Percentiles rank a stretch among this genome's conserved stretches.
Evolutionary conservation across 2,113 vertebrate species (phyloP).

Genomic region (Rhombomys opimus): DNA sequence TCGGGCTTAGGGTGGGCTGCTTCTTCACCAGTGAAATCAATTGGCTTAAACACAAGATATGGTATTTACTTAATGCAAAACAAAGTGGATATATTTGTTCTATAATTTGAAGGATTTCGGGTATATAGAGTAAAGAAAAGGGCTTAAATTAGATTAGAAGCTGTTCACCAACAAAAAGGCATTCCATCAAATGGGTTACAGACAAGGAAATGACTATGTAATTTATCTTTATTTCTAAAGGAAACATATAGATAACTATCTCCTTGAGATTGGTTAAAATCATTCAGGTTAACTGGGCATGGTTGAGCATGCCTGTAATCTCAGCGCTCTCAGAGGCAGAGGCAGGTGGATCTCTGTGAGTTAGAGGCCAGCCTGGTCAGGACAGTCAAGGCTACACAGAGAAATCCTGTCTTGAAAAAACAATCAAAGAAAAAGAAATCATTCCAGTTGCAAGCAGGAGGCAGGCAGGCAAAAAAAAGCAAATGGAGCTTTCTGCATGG

Average conservation of each 20-base stretch:
- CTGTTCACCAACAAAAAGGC: neutral
- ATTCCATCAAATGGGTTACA: neutral
- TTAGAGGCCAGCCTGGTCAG: too few relatives aligned
- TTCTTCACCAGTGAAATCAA: neutral
- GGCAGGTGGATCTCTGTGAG: too few relatives aligned
- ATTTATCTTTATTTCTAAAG: neutral
- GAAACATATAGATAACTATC: neutral
- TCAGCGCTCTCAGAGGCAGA: too few relatives aligned
- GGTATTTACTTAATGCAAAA: neutral
- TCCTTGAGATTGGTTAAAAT: neutral
- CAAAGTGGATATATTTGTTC: neutral
- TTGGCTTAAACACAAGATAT: neutral
- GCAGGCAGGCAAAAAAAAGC: neutral
- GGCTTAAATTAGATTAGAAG: neutral
- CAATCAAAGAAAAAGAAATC: too few relatives aligned
- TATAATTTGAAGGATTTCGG: neutral
- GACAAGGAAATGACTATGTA: neutral
- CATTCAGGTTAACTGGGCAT: neutral
- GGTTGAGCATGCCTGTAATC: too few relatives aligned
- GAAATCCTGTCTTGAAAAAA: too few relatives aligned
- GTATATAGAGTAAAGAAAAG: neutral
- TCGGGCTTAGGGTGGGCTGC: fast-evolving
- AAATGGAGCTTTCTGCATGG: neutral
- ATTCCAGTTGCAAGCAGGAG: neutral
- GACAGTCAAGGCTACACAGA: too few relatives aligned